Evolutionary conservation across 2,888 invertebrate genomes (phyloP).

Genomic region (Plebejus melissa): DNA sequence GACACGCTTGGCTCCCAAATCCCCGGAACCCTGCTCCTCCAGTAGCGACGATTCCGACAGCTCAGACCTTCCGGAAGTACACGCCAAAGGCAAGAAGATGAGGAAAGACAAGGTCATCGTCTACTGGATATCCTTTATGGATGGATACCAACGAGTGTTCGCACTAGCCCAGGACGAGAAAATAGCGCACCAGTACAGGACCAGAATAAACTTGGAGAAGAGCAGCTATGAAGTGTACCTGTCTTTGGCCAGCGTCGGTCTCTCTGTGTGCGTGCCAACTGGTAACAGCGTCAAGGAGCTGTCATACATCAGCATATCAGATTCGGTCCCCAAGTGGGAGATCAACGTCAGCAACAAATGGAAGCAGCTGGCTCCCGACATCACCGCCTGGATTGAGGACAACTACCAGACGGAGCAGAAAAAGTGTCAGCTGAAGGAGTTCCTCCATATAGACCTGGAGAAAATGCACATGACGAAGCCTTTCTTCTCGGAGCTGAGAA

Average conservation of each 20-base stretch:
- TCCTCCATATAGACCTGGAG: conserved; percentile 87
- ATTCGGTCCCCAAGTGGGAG: conserved; percentile 88
- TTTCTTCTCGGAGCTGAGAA: conserved; percentile 87
- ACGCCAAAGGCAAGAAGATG: conserved; percentile 78
- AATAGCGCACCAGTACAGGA: conserved; percentile 80
- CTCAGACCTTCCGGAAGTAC: conserved; percentile 65
- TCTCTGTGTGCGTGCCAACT: conserved; percentile 77
- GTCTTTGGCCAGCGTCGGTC: conserved; percentile 83
- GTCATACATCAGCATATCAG: conserved; percentile 82
- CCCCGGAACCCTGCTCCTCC: conserved; percentile 75
- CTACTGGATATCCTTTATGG: conserved; percentile 89
- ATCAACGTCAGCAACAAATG: conserved; percentile 88
- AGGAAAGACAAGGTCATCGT: conserved; percentile 87
- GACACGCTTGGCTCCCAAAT: conserved; percentile 72
- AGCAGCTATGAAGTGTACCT: conserved; percentile 84
- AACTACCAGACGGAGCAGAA: conserved; percentile 84
- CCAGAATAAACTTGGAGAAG: conserved; percentile 81
- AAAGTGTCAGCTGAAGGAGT: conserved; percentile 87
- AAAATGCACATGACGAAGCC: conserved; percentile 94
- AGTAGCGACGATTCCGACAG: conserved; percentile 81
- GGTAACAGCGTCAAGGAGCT: conserved; percentile 79
- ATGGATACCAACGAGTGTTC: conserved; percentile 85
- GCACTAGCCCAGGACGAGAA: conserved; percentile 87
- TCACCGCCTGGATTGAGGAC: conserved; percentile 90
- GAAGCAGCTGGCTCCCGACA: conserved; percentile 87